Conservation (phyloP, 2,888 invertebrate species). For the Rutpela maculata region DNA sequence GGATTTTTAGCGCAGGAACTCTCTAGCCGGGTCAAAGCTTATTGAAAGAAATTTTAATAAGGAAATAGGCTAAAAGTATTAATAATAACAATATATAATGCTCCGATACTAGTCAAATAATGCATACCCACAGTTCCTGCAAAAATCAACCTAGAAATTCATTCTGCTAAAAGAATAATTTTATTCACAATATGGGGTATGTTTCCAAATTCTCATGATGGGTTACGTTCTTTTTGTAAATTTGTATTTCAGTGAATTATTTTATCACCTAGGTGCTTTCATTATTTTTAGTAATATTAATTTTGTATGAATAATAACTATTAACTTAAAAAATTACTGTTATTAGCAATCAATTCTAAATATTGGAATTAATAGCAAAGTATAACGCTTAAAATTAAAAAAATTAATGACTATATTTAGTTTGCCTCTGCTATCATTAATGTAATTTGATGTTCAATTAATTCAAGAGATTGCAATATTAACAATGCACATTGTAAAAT, state of each 20-base stretch:
- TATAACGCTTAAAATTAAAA: background rate
- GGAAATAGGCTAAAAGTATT: too few relatives aligned
- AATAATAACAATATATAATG: too few relatives aligned
- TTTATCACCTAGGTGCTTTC: too few relatives aligned
- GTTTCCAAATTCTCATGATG: too few relatives aligned
- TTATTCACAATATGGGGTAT: too few relatives aligned
- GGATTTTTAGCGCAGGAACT: slow-evolving; percentile 36
- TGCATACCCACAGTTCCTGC: too few relatives aligned
- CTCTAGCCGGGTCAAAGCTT: slow-evolving; percentile 11
- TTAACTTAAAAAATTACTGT: background rate
- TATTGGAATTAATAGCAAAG: background rate
- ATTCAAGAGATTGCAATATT: slow-evolving; percentile 11
- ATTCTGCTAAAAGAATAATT: too few relatives aligned
- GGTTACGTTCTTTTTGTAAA: too few relatives aligned
- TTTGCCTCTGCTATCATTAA: background rate
- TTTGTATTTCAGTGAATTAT: too few relatives aligned
- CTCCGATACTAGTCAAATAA: too few relatives aligned
- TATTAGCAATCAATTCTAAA: background rate
- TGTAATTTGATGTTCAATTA: slow-evolving; percentile 2
- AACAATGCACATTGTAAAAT: background rate
- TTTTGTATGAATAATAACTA: background rate
- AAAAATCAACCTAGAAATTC: too few relatives aligned
- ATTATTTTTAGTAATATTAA: background rate
- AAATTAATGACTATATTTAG: slow-evolving; percentile 14
- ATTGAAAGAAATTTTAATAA: background rate